Conservation (phyloP, 2,888 invertebrate species). For the Agrotis segetum region DNA sequence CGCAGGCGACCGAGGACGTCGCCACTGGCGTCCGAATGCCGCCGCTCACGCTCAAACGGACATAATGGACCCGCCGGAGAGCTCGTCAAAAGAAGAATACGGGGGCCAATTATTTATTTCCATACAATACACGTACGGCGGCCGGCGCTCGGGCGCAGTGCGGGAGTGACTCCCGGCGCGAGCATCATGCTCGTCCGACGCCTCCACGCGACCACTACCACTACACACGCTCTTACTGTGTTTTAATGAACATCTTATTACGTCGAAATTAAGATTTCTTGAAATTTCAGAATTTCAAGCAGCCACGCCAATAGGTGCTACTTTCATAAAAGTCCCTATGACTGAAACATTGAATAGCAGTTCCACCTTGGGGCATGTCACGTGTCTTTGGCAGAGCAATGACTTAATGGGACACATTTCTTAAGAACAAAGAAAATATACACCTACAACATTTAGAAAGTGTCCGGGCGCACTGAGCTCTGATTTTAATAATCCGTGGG, state of each 20-base stretch:
- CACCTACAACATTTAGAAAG: constrained; percentile 45
- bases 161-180: constrained; percentile 82
- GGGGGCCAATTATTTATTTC: constrained; percentile 89
- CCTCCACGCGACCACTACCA: constrained; percentile 43
- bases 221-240: constrained; percentile 43
- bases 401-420: constrained; percentile 37
- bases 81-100: constrained; percentile 90
- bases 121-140: constrained; percentile 89
- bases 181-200: constrained; percentile 64
- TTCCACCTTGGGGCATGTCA: constrained; percentile 8
- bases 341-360: constrained; percentile 11
- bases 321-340: neutral
- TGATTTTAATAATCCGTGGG: constrained; percentile 81
- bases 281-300: neutral
- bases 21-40: constrained; percentile 89
- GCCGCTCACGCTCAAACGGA: constrained; percentile 84
- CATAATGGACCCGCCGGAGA: constrained; percentile 88
- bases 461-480: constrained; percentile 57
- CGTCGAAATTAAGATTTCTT: constrained; percentile 8
- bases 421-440: constrained; percentile 50
- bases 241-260: constrained; percentile 24
- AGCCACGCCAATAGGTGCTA: neutral
- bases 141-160: constrained; percentile 83
- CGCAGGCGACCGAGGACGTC: constrained; percentile 87
- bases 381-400: constrained; percentile 20